Percentiles rank a stretch among this genome's conserved stretches.
phyloP scores from a whole-genome alignment of 1,140 invertebrate species.

The Caerostris darwini region DNA sequence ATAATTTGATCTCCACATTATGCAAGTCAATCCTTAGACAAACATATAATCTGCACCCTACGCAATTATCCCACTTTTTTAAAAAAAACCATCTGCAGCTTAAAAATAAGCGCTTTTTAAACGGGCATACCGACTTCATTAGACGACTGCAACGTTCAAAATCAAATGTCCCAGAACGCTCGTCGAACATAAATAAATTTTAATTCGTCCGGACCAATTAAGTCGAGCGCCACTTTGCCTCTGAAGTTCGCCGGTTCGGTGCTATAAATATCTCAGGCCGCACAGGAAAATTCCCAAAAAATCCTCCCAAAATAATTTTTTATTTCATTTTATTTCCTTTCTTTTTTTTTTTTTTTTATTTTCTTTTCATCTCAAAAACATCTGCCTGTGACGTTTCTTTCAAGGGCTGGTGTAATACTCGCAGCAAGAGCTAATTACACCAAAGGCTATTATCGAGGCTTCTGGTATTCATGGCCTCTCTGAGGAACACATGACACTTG shows the following conservation, averaged over 20 bases:
- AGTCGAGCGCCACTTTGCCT: background rate
- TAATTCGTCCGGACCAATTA: constrained; percentile 18
- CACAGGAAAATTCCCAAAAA: background rate
- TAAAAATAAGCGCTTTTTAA: background rate
- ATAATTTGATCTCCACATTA: too few relatives aligned
- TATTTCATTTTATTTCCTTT: background rate
- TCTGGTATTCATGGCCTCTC: constrained; percentile 1
- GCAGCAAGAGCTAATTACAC: constrained; percentile 10
- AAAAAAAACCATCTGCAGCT: background rate
- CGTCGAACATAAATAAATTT: constrained; percentile 22
- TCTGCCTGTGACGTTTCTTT: constrained; percentile 34
- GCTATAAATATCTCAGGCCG: constrained; percentile 18
- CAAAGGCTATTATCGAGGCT: constrained; percentile 32
- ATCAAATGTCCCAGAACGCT: background rate
- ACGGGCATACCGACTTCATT: background rate
- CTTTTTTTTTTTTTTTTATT: background rate
- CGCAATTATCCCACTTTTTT: too few relatives aligned
- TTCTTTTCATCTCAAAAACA: background rate
- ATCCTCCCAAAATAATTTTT: background rate
- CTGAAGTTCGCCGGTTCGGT: background rate
- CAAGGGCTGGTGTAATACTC: background rate
- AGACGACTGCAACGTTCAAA: background rate
- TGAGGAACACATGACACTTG: constrained; percentile 22
- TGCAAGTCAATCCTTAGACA: too few relatives aligned
- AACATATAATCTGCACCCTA: too few relatives aligned